These are phyloP conservation scores for Drosophila nigrodunni DNA, from an alignment of 1,140 invertebrate species.

Conservation along the genomic window DNA sequence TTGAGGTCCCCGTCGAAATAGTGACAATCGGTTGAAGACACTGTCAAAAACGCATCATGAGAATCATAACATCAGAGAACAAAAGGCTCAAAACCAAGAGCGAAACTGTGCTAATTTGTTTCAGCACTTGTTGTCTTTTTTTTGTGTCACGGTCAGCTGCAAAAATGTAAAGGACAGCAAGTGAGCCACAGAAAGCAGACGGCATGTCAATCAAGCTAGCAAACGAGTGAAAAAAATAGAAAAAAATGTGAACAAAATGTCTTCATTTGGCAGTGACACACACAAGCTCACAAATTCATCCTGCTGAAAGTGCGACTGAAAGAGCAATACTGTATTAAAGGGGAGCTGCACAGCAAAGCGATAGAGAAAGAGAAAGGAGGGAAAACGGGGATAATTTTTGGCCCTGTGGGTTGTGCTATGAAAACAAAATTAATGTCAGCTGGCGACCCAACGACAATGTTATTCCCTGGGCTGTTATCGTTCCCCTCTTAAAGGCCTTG, in stretches of 20 bases:
- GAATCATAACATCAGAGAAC: slow-evolving; percentile 14
- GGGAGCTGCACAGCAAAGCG: slow-evolving; percentile 1
- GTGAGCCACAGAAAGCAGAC: slow-evolving; percentile 60
- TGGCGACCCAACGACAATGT: slow-evolving; percentile 27
- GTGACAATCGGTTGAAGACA: slow-evolving; percentile 57
- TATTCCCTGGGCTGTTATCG: background rate
- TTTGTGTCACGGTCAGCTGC: slow-evolving; percentile 71
- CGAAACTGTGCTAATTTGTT: slow-evolving; percentile 69
- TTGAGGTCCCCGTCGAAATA: no score
- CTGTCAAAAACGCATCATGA: slow-evolving; percentile 76
- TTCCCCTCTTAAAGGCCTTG: slow-evolving; percentile 18
- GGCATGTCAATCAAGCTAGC: slow-evolving; percentile 77
- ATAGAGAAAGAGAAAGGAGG: background rate
- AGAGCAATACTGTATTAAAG: background rate
- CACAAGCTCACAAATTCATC: slow-evolving; percentile 3
- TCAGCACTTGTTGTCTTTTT: slow-evolving; percentile 59
- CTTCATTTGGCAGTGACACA: slow-evolving; percentile 66
- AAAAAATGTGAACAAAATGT: slow-evolving; percentile 68
- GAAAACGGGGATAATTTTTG: slow-evolving; percentile 8
- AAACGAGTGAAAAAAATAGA: slow-evolving; percentile 44
- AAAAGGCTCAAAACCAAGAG: slow-evolving; percentile 13
- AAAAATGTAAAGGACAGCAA: slow-evolving; percentile 53
- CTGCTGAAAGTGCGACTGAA: background rate
- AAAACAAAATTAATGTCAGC: slow-evolving; percentile 81
- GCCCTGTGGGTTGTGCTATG: slow-evolving; percentile 58